A percentile compares a stretch with the other conserved stretches of the same genome.
These are phyloP conservation scores for Heliconius charithonia DNA, from an alignment of 2,888 invertebrate genomes.

Conservation along the genomic window DNA sequence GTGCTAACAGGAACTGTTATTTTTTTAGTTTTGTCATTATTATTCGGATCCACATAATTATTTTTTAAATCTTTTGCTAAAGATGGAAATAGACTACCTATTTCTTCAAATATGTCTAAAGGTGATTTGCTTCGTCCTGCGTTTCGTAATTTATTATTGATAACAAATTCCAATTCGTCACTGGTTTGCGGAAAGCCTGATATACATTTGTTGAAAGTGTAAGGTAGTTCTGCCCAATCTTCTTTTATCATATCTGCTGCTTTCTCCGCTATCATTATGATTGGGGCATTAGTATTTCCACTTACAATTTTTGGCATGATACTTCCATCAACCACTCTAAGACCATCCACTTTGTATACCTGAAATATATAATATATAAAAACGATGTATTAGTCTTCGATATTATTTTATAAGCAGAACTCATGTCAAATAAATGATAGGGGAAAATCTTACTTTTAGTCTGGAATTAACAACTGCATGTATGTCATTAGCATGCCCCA, in stretches of 20 bases:
- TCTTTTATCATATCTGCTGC: conserved; percentile 92
- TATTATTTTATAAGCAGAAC: not conserved
- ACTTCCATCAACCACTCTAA: conserved; percentile 92
- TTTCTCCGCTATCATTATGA: conserved; percentile 93
- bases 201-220: conserved; percentile 21
- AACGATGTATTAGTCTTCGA: not conserved
- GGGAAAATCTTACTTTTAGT: conserved; percentile 68
- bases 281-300: conserved; percentile 93
- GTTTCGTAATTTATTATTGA: conserved; percentile 26
- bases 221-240: conserved; percentile 80
- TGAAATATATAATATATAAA: conserved; percentile 52
- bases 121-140: conserved; percentile 24
- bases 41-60: conserved; percentile 50
- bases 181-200: conserved; percentile 12
- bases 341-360: conserved; percentile 86
- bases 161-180: not conserved
- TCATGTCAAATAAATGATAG: no score
- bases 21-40: not conserved
- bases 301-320: conserved; percentile 91
- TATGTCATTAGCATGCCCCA: conserved; percentile 85
- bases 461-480: conserved; percentile 88
- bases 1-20: no score
- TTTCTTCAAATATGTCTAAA: conserved; percentile 69
- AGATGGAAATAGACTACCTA: conserved; percentile 61
- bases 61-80: conserved; percentile 47